Percentiles rank a stretch among this genome's conserved stretches.
phyloP scores from a whole-genome alignment of 2,113 vertebrate genomes.

The Catharus fuscescens region DNA sequence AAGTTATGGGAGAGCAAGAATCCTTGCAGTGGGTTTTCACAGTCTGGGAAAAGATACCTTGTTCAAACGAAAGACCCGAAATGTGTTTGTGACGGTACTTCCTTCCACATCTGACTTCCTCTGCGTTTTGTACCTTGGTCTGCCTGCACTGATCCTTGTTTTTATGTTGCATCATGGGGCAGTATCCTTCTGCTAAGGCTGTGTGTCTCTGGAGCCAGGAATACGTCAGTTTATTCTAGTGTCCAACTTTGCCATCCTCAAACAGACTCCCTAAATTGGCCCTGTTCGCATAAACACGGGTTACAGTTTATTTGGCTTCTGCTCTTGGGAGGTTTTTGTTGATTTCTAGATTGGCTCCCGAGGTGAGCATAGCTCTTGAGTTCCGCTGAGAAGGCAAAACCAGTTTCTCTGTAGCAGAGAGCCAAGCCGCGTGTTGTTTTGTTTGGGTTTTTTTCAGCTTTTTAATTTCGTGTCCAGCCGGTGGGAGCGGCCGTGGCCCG shows the following conservation, averaged over 20 bases:
- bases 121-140: neutral
- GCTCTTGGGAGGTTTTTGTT: neutral
- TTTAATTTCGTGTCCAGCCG: rapidly evolving
- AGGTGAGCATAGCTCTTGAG: neutral
- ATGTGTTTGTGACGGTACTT: neutral
- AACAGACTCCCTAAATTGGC: neutral
- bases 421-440: too few relatives aligned
- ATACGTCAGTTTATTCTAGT: neutral
- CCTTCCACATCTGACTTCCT: neutral
- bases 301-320: neutral
- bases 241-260: neutral
- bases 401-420: neutral
- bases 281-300: neutral
- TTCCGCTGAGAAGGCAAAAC: neutral
- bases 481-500: rapidly evolving
- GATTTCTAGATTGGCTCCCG: neutral
- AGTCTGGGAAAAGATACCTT: neutral
- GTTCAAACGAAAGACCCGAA: neutral
- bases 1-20: neutral
- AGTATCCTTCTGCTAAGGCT: neutral
- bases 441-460: neutral
- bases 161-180: neutral
- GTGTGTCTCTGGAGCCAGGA: neutral
- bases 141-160: neutral
- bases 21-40: neutral